Base-by-base conservation (phyloP, 2,888 invertebrate species). In the Scaptomyza caliginosa region DNA sequence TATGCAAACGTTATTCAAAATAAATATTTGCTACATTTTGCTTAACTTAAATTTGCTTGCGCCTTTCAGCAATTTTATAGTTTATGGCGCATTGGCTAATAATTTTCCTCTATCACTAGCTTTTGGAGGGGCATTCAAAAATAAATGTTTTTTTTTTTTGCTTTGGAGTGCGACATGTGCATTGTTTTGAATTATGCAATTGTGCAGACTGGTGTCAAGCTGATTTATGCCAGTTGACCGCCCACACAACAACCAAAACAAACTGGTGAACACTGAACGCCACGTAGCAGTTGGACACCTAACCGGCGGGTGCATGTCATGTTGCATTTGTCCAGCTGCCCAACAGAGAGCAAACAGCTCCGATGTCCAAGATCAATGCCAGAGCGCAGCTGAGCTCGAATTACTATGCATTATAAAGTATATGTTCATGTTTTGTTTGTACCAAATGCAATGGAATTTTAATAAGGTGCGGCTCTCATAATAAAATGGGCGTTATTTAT, bases 301-400 rank as follows among this genome's bases (percentile, higher is more conserved):
- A 49, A 58, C 64, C 34, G 16, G 13, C 55, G 2, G 59, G 28
- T 10, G 28, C 64, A 43, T 40, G 77, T 77, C 78, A 60, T 51
- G 57, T 54, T 55, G 52, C 60, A 60, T 63, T 77, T 81, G 86
- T 52, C 24, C 60, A 65, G 50, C 46, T 46, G 46, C n/a, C 42
- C 32, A 32, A 30, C 5, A 2, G 30, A 52, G 43, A 16, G 24
- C 3, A 28, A 28, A 30, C 66, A 54, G 59, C 57, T 43, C 50
- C 52, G 46, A 11, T 67, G 38, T 59, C 77, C 83, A 83, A 83
- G 83, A 83, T 83, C 83, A 83, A 86, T 83, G 83, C 88, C 83
- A 83, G 63, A 26, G 23, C 46, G 17, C 46, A 55, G 56, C 52
- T 39, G 24, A 43, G 66, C 45, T 19, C 28, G 2, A 45, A 62